Base-by-base conservation (phyloP, 2,888 invertebrate species). In the Lasioglossum leucozonium region DNA sequence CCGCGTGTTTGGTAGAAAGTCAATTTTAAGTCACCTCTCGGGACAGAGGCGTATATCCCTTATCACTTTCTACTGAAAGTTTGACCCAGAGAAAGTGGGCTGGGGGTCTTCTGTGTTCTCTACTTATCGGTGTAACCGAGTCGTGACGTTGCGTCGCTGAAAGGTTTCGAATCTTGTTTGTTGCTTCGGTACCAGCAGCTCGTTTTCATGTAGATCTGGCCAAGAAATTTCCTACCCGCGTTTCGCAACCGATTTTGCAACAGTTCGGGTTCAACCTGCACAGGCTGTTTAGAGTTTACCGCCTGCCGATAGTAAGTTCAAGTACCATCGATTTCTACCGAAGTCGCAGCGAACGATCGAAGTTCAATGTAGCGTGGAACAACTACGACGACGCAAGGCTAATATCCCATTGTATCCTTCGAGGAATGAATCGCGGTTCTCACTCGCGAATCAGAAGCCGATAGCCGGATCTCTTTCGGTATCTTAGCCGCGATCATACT, bases 391-490 rank as follows among this genome's bases (percentile, higher is more conserved):
- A 65, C 30, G 8, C 65, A 34, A 65, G 34, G 65, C 65, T 65
- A 34, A 65, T 65, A 65, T 65, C 22, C 65, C 8, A 65, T 65
- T 65, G 65, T 65, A 34, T 40, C 58, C 16, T 22, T 51, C 51
- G 51, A 22, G 42, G 44, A 34, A 34, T 13, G 22, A 37, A 18
- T 42, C 42, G 34, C 37, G 6, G 10, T 65, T 65, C 26, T 16
- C 71, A 26, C 26, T 71, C 16, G 26, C 69, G 34, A 75, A 81
- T 62, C 47, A 44, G 8, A 74, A 69, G 67, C 58, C 42, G 67
- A 55, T 72, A 83, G 74, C 84, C 85, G 81, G 81, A 81, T 84
- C 80, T 78, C 47, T 79, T 55, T 30, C 55, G 47, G 58, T 77
- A 81, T 75, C 84, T 18, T 8, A 72, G 47, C 22, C 42, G 13